These are phyloP conservation scores for Procambarus clarkii DNA, from an alignment of 1,140 invertebrate genomes.

Conservation along the genomic window DNA sequence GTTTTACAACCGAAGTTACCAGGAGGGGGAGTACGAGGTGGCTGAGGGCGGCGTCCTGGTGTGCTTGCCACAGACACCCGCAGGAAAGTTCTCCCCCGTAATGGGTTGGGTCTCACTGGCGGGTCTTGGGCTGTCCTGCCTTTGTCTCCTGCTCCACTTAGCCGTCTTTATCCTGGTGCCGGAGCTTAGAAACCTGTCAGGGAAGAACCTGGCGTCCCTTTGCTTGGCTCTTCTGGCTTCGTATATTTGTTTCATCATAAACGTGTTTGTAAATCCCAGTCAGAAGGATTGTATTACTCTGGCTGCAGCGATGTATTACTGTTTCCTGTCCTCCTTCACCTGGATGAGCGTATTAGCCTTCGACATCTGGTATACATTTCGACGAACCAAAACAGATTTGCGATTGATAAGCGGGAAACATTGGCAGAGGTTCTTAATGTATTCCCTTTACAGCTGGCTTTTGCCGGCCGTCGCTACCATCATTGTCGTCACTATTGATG, in stretches of 20 bases:
- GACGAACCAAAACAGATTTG: slow-evolving; percentile 77
- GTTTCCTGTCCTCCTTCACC: slow-evolving; percentile 94
- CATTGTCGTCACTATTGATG: slow-evolving; percentile 77
- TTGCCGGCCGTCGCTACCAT: slow-evolving; percentile 77
- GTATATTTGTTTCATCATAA: slow-evolving; percentile 77
- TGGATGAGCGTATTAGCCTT: slow-evolving; percentile 98
- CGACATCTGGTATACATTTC: slow-evolving; percentile 85
- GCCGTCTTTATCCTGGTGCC: slow-evolving; percentile 76
- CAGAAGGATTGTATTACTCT: slow-evolving; percentile 76
- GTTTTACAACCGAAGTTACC: slow-evolving; percentile 74
- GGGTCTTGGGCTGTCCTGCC: slow-evolving; percentile 77
- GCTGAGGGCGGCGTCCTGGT: slow-evolving; percentile 73
- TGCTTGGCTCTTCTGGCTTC: slow-evolving; percentile 77
- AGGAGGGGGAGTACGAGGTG: slow-evolving; percentile 74
- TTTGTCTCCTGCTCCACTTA: slow-evolving; percentile 78
- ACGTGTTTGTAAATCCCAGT: slow-evolving; percentile 73
- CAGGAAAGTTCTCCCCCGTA: slow-evolving; percentile 76
- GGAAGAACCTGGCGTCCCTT: slow-evolving; percentile 78
- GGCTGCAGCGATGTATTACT: slow-evolving; percentile 92
- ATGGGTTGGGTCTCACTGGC: slow-evolving; percentile 77
- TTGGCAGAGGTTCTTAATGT: slow-evolving; percentile 77
- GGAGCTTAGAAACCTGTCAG: slow-evolving; percentile 78
- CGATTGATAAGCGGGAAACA: slow-evolving; percentile 76
- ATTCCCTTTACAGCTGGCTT: slow-evolving; percentile 79
- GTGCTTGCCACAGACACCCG: slow-evolving; percentile 72